Evolutionary conservation across 2,888 invertebrate genomes (phyloP), one percentile per base, ranked within the genome.

Genomic region (Pyrgus malvae): DNA sequence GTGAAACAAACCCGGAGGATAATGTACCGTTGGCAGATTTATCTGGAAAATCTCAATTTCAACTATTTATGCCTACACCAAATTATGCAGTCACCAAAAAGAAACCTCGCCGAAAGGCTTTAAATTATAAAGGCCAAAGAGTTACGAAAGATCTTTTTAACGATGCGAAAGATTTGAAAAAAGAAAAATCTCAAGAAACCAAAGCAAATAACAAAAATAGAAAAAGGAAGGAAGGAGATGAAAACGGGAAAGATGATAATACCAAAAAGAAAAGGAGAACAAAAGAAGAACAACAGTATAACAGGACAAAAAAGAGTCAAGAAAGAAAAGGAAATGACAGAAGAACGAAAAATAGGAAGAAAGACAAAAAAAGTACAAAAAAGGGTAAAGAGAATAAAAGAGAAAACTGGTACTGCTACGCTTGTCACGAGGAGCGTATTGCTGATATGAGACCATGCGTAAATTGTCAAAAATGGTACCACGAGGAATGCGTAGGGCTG

Each of bases 401-500:
- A n/a, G n/a, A n/a, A n/a, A n/a, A n/a, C n/a, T 45, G 45, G 53
- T 44, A 45, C 45, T 53, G 45, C 19, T 38, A 29, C 17, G 51
- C 35, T 8, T 53, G 54, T 21, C 8, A 37, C 23, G 27, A 27
- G 19, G 35, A 41, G 25, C 12, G 41, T 11, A 50, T 31, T 25
- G 38, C 17, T 11, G 31, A 19, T 41, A 50, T 41, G 45, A 33
- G 44, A 37, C 44, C 42, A 44, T 53, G 53, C 12, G 31, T 37
- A 16, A 17, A 44, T 12, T 45, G 53, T 45, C 14, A n/a, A 29
- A 19, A 53, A 35, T 53, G 53, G 44, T 53, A 53, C 37, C 45
- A 37, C 44, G 53, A 56, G 56, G 12, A 56, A 8, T 55, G 45
- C 25, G 40, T 56, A 8, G 45, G 55, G 11, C 49, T 49, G 44